A percentile compares a stretch with the other conserved stretches of the same genome.
Evolutionary conservation across 2,888 invertebrate genomes (phyloP).

Genomic region (Watsonalla binaria): DNA sequence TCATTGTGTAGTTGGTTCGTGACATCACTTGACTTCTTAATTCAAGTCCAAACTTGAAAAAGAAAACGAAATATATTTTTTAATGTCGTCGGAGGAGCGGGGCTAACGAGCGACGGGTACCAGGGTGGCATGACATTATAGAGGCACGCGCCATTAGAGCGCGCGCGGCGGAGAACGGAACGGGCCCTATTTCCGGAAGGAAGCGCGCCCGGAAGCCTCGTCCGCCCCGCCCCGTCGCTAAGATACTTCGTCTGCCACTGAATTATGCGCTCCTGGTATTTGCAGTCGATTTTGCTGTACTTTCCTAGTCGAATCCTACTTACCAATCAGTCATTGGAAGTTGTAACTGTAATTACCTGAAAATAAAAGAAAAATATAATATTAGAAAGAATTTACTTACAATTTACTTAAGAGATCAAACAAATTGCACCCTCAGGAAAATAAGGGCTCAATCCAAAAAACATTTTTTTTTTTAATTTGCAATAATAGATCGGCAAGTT

Average conservation of each 20-base stretch:
- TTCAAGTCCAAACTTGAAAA: conserved; percentile 11
- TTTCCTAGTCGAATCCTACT: neutral
- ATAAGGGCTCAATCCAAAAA: no score
- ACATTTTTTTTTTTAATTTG: no score
- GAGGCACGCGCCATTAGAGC: conserved; percentile 58
- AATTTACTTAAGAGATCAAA: no score
- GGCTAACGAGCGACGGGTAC: conserved; percentile 54
- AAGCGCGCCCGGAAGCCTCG: conserved; percentile 67
- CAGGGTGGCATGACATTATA: conserved; percentile 67
- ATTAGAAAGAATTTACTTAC: no score
- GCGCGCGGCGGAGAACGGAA: conserved; percentile 46
- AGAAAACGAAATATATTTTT: conserved; percentile 18
- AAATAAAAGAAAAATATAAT: no score
- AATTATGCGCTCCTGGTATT: conserved; percentile 53
- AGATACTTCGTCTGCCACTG: conserved; percentile 38
- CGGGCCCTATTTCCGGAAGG: conserved; percentile 76
- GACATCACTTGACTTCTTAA: no score
- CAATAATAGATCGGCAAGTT: no score
- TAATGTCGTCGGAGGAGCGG: conserved; percentile 30
- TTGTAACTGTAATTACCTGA: no score
- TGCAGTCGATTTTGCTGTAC: conserved; percentile 27
- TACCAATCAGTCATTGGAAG: no score
- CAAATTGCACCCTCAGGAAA: no score
- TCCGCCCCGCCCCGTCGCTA: conserved; percentile 50
- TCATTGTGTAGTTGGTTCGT: no score